Conservation (phyloP, 2,888 invertebrate genomes). For the Fragum fragum region DNA sequence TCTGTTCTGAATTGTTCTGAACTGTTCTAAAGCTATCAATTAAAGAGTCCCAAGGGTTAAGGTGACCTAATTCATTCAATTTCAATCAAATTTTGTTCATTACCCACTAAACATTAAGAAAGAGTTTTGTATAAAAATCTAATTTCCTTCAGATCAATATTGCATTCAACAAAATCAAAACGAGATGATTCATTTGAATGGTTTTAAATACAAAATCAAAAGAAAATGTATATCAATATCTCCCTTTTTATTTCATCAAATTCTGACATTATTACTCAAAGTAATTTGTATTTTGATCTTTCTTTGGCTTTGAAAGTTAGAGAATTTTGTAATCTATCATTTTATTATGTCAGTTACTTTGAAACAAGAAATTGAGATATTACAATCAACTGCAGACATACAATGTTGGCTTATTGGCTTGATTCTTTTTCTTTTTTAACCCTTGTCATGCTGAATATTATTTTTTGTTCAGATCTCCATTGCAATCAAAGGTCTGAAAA, state of each 20-base stretch:
- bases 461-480: too few species aligned
- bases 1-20: too few species aligned
- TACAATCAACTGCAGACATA: too few species aligned
- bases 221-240: constrained; percentile 8
- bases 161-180: constrained; percentile 16
- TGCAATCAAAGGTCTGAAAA: too few species aligned
- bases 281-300: background rate
- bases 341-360: too few species aligned
- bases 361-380: too few species aligned
- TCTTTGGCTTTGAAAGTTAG: background rate
- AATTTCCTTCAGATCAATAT: constrained; percentile 27
- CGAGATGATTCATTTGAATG: constrained; percentile 32
- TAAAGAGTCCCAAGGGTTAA: background rate
- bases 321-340: constrained; percentile 3
- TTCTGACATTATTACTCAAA: background rate
- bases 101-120: constrained; percentile 6
- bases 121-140: constrained; percentile 11
- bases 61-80: background rate
- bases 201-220: constrained; percentile 19
- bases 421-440: too few species aligned
- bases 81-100: constrained; percentile 6
- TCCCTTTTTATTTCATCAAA: constrained; percentile 10
- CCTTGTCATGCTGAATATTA: too few species aligned
- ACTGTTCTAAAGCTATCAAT: too few species aligned
- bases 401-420: too few species aligned